Conservation (phyloP, 2,797 vertebrate genomes). For the Parotocinclus haroldoi region DNA sequence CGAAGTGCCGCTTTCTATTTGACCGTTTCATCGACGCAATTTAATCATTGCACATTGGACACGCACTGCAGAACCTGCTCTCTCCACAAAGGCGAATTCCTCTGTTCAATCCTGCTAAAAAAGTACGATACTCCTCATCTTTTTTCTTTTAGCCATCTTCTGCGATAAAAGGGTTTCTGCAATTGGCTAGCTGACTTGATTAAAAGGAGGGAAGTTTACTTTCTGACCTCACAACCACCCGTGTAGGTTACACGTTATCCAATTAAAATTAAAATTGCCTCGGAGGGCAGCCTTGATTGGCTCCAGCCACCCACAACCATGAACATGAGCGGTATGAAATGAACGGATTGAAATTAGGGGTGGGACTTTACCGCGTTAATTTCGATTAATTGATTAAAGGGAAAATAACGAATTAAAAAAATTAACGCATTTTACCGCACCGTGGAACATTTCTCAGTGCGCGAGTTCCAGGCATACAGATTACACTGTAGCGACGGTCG, state of each 20-base stretch:
- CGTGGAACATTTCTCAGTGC: too few relatives aligned
- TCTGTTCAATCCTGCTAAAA: slow-evolving; percentile 18
- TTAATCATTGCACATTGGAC: slow-evolving; percentile 39
- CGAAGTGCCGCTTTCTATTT: slow-evolving; percentile 45
- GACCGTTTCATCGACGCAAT: slow-evolving; percentile 43
- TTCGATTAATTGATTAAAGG: too few relatives aligned
- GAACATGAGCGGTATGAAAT: too few relatives aligned
- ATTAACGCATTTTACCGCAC: too few relatives aligned
- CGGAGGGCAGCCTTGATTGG: slow-evolving; percentile 13
- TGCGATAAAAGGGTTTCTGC: slow-evolving; percentile 3
- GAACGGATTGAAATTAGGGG: too few relatives aligned
- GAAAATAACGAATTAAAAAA: too few relatives aligned
- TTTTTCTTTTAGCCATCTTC: too few relatives aligned
- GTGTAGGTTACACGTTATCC: slow-evolving; percentile 7
- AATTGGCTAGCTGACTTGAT: slow-evolving; percentile 18
- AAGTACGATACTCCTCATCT: too few relatives aligned
- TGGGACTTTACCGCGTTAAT: too few relatives aligned
- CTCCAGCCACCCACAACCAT: background rate
- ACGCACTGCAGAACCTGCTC: slow-evolving; percentile 36
- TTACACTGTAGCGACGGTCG: too few relatives aligned
- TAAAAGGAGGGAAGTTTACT: slow-evolving; percentile 11
- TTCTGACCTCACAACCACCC: slow-evolving; percentile 14
- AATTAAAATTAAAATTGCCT: slow-evolving; percentile 18
- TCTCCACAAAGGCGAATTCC: slow-evolving; percentile 40
- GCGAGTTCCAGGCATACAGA: too few relatives aligned